Percentiles rank a stretch among this genome's conserved stretches.
These are phyloP conservation scores for Meiosimyza decipiens DNA, from an alignment of 2,888 invertebrate genomes.

Conservation along the genomic window DNA sequence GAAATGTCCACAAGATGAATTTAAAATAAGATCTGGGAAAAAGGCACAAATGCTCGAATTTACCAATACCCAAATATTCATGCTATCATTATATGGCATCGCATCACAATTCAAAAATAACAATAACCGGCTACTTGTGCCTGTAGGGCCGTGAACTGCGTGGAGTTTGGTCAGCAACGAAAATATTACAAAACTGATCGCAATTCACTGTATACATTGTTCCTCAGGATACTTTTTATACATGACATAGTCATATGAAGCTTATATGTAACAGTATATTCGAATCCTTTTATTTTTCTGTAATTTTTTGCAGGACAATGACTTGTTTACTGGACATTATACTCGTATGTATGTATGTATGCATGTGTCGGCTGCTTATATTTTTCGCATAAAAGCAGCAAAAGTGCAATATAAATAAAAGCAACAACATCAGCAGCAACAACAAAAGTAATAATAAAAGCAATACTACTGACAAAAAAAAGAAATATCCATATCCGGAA, in stretches of 20 bases:
- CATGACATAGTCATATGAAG: background rate
- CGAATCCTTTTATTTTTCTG: constrained; percentile 2
- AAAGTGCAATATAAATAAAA: constrained; percentile 6
- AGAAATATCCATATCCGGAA: too few species aligned
- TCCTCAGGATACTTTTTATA: background rate
- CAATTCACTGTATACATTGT: constrained; percentile 12
- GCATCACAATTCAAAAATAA: background rate
- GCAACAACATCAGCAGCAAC: background rate
- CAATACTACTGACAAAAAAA: background rate
- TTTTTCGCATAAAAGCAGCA: background rate
- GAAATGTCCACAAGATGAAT: background rate
- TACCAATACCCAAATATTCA: background rate
- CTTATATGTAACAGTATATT: background rate
- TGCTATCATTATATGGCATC: background rate
- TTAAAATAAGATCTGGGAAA: background rate
- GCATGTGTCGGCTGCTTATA: too few species aligned
- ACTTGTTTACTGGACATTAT: background rate
- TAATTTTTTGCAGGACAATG: constrained; percentile 11
- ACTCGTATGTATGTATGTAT: too few species aligned
- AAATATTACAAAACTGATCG: constrained; percentile 17
- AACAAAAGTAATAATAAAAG: constrained; percentile 7
- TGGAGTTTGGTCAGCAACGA: background rate
- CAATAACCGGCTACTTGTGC: background rate
- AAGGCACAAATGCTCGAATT: background rate
- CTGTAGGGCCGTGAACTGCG: background rate